Evolutionary conservation across 2,113 vertebrate species (phyloP).

Genomic region (Theristicus caerulescens): DNA sequence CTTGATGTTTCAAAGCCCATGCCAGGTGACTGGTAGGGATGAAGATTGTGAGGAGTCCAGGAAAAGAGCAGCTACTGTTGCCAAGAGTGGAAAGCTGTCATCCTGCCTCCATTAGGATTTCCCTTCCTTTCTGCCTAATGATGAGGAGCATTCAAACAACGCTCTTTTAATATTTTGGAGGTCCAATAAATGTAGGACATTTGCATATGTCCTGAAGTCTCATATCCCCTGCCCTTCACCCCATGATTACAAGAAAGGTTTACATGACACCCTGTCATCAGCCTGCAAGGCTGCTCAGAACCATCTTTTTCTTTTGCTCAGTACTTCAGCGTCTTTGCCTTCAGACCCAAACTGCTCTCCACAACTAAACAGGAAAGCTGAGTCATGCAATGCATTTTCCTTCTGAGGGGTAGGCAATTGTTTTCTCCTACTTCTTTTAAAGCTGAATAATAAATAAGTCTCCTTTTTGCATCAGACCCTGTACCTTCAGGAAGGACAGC

Average conservation of each 20-base stretch:
- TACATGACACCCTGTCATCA: neutral
- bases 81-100: neutral
- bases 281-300: fast-evolving
- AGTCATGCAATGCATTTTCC: neutral
- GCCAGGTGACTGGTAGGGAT: neutral
- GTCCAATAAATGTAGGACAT: neutral
- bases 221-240: neutral
- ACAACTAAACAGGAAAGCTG: neutral
- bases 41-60: neutral
- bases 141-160: neutral
- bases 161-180: neutral
- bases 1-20: neutral
- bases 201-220: neutral
- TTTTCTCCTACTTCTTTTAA: neutral
- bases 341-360: neutral
- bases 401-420: neutral
- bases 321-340: neutral
- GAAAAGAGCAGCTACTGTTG: neutral
- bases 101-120: neutral
- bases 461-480: neutral
- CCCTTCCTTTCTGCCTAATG: neutral
- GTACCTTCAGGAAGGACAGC: neutral
- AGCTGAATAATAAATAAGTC: neutral
- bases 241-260: neutral
- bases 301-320: neutral